phyloP scores from a whole-genome alignment of 2,113 vertebrate species.

The Poeciliopsis occidentalis region DNA sequence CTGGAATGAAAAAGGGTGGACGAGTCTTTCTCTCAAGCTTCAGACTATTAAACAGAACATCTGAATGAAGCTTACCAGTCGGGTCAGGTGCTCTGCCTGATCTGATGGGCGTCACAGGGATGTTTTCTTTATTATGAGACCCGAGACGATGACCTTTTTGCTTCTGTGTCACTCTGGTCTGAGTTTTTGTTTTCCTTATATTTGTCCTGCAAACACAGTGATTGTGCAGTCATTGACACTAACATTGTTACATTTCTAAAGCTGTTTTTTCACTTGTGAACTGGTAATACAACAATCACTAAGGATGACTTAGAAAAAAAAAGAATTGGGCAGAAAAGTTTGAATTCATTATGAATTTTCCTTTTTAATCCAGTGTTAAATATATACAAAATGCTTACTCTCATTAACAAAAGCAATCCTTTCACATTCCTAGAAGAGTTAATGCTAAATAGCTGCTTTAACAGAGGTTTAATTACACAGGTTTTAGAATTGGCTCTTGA shows the following conservation, averaged over 20 bases:
- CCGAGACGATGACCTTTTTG: not conserved
- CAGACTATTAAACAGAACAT: not conserved
- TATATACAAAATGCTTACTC: not conserved
- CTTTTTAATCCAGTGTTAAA: not conserved
- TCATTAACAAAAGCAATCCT: too few species aligned
- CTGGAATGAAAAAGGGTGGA: constrained; percentile 61
- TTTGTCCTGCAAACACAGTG: constrained; percentile 39
- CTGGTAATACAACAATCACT: not conserved
- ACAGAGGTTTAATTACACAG: too few species aligned
- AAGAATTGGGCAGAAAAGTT: too few species aligned
- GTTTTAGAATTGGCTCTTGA: too few species aligned
- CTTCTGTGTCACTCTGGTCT: not conserved
- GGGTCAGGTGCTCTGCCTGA: constrained; percentile 57
- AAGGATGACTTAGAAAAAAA: too few species aligned
- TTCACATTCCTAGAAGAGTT: too few species aligned
- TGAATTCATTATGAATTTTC: too few species aligned
- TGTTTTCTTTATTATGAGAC: constrained; percentile 37
- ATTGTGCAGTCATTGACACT: not conserved
- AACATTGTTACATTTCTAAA: not conserved
- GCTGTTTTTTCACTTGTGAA: not conserved
- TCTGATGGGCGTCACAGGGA: constrained; percentile 52
- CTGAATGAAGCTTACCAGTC: constrained; percentile 74
- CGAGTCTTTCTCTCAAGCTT: not conserved
- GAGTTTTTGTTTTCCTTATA: constrained; percentile 44
- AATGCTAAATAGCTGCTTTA: too few species aligned